Percentiles rank a stretch among this genome's conserved stretches.
phyloP scores from a whole-genome alignment of 2,888 invertebrate genomes.

The Orchesellides sinensis region DNA sequence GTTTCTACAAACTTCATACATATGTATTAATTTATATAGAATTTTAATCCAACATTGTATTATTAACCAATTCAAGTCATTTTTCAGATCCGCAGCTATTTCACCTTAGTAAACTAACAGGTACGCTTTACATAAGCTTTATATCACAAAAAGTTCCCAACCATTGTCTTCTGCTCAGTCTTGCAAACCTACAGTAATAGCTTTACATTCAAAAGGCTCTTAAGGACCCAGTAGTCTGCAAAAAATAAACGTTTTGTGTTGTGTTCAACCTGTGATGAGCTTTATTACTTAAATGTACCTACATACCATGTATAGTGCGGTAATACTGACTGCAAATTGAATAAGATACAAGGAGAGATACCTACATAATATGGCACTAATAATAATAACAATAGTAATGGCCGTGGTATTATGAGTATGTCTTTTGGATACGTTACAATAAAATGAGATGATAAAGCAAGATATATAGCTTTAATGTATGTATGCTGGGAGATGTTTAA shows the following conservation, averaged over 20 bases:
- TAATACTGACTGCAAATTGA: not conserved
- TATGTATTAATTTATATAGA: too few species aligned
- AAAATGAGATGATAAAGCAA: not conserved
- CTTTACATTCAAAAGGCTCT: not conserved
- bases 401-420: not conserved
- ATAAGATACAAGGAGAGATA: not conserved
- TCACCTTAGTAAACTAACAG: too few species aligned
- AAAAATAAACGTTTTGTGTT: not conserved
- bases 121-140: too few species aligned
- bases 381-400: too few species aligned
- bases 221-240: not conserved
- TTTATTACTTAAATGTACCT: not conserved
- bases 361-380: not conserved
- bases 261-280: not conserved
- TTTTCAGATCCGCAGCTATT: too few species aligned
- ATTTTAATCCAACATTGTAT: too few species aligned
- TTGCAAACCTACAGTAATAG: not conserved
- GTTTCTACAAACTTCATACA: too few species aligned
- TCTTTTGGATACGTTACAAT: not conserved
- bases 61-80: too few species aligned
- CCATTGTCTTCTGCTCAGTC: constrained; percentile 23
- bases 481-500: not conserved
- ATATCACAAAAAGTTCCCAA: constrained; percentile 53
- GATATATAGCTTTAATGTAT: not conserved
- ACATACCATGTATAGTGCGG: not conserved